Evolutionary conservation across 2,113 vertebrate genomes (phyloP).

Genomic region (Corythornis madagascariensis): DNA sequence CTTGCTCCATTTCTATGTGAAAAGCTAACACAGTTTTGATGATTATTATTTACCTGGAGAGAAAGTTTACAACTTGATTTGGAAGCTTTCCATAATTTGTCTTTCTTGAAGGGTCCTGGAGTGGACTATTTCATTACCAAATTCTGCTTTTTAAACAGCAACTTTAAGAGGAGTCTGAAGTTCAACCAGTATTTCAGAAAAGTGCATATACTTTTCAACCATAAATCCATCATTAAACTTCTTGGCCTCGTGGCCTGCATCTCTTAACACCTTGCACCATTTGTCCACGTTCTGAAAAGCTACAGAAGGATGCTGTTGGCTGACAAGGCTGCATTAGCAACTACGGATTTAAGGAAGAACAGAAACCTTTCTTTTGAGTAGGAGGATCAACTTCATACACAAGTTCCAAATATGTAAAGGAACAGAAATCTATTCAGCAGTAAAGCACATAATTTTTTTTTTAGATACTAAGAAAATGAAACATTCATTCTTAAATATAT

Average conservation of each 20-base stretch:
- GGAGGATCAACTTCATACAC: neutral
- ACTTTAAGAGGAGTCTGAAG: slow-evolving; percentile 19
- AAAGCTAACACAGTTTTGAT: neutral
- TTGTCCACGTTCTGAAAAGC: neutral
- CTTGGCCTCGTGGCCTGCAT: slow-evolving; percentile 60
- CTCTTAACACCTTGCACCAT: slow-evolving; percentile 65
- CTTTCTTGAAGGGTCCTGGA: neutral
- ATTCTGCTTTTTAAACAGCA: neutral
- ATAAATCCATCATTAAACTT: slow-evolving; percentile 71
- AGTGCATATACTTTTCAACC: slow-evolving; percentile 41
- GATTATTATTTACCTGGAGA: neutral
- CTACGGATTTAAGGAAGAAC: neutral
- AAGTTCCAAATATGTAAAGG: neutral
- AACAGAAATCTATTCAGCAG: neutral
- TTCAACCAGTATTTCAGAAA: neutral
- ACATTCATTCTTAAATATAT: neutral
- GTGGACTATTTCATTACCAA: neutral
- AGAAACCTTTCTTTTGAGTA: neutral
- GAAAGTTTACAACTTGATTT: slow-evolving; percentile 7
- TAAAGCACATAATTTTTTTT: neutral
- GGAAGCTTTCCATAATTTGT: neutral
- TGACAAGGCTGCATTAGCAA: neutral
- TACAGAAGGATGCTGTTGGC: neutral
- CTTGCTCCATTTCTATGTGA: neutral
- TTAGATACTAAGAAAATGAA: neutral